Evolutionary conservation across 2,797 vertebrate species (phyloP), one percentile per base, ranked within the genome.

Genomic region (Menidia menidia): DNA sequence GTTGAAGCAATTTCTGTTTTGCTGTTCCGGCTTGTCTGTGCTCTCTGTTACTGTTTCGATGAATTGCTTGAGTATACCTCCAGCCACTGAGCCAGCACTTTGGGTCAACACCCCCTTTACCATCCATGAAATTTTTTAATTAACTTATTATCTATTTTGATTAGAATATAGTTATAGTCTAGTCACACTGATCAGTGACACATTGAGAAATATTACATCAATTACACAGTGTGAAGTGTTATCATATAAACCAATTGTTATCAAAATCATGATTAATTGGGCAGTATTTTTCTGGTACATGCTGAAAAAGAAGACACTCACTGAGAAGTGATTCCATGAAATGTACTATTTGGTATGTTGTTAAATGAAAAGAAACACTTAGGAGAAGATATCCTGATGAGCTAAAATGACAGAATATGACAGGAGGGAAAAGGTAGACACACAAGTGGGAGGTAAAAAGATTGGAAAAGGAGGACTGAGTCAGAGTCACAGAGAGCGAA

Each of bases 361-460:
- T 33, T 77, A 68, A 79, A 72, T 71, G 47, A 83, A 82, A 73
- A 74, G 44, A 32, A 68, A 43, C 5, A 39, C 54, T 70, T 59
- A 45, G 19, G 57, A 53, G 73, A 43, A 15, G 59, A 50, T 64
- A 73, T 67, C 45, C 66, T 54, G 35, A 63, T 59, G 43, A 65
- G 10, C 31, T 57, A 64, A 62, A 65, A 74, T 56, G 56, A 60
- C 39, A 63, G 43, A 12, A 45, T 33, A 53, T 8, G 13, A 41
- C 15, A 8, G 44, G 2, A 16, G 58, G 43, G 14, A 56, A 45
- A 35, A 12, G 45, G 60, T 45, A 2, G 14, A 44, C 60, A 41
- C 30, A 4, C 48, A 30, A 43, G 50, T 54, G 58, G 52, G 45
- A 43, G n/a, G 8, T 33, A 30, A 52, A 69, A 68, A 47, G 42